These are phyloP conservation scores for Scaptomyza tumidula DNA, from an alignment of 2,888 invertebrate genomes.

Conservation along the genomic window DNA sequence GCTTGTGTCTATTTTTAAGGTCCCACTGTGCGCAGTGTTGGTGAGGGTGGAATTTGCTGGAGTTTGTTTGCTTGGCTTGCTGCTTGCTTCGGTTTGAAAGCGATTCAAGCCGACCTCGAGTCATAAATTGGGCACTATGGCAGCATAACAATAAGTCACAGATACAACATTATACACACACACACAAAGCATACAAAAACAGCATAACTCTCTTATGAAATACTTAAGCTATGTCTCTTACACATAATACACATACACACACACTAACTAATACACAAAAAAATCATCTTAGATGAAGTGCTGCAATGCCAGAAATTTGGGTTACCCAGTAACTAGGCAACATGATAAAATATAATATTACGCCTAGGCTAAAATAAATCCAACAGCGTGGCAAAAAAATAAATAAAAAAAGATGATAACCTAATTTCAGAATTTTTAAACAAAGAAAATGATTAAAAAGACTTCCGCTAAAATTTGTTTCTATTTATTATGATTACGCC, in stretches of 20 bases:
- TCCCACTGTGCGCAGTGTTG: slow-evolving; percentile 24
- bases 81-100: slow-evolving; percentile 31
- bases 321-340: slow-evolving; percentile 8
- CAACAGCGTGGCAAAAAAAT: too few relatives aligned
- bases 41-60: slow-evolving; percentile 10
- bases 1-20: slow-evolving; percentile 69
- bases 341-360: neutral
- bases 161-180: slow-evolving; percentile 32
- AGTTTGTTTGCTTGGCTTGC: slow-evolving; percentile 20
- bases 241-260: slow-evolving; percentile 2
- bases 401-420: too few relatives aligned
- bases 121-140: slow-evolving; percentile 77
- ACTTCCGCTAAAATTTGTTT: too few relatives aligned
- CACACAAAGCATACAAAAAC: slow-evolving; percentile 19
- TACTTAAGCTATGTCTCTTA: neutral
- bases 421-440: too few relatives aligned
- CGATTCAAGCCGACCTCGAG: slow-evolving; percentile 62
- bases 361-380: too few relatives aligned
- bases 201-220: slow-evolving; percentile 18
- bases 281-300: slow-evolving; percentile 3
- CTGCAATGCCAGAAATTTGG: neutral
- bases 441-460: too few relatives aligned
- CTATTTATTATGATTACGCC: too few relatives aligned
- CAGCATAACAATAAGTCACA: slow-evolving; percentile 80
- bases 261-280: slow-evolving; percentile 9